Percentiles rank a stretch among this genome's conserved stretches.
phyloP scores from a whole-genome alignment of 2,888 invertebrate genomes.

The Callimorpha dominula region DNA sequence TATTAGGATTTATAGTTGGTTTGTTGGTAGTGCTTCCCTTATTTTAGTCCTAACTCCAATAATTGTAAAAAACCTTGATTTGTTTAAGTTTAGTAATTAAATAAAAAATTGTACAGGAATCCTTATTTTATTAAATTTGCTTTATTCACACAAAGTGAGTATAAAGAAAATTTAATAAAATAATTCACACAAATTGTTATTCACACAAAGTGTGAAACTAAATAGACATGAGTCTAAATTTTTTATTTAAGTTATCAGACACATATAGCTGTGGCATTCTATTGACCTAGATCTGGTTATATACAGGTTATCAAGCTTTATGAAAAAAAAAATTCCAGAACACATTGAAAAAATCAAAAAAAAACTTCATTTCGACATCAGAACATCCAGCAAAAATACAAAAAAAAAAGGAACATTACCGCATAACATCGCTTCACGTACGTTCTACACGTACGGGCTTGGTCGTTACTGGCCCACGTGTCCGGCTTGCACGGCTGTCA shows the following conservation, averaged over 20 bases:
- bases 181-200: no score
- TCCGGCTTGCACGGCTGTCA: conserved; percentile 43
- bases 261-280: neutral
- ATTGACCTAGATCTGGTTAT: neutral
- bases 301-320: neutral
- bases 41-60: neutral
- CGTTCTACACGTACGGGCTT: conserved; percentile 41
- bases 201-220: neutral
- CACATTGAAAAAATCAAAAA: neutral
- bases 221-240: neutral
- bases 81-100: neutral
- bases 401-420: conserved; percentile 36
- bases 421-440: conserved; percentile 35
- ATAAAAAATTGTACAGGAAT: no score
- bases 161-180: no score
- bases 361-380: conserved; percentile 4
- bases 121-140: no score
- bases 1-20: no score
- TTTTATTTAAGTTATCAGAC: neutral
- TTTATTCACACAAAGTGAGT: neutral
- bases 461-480: conserved; percentile 52
- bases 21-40: neutral
- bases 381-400: conserved; percentile 14
- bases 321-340: neutral
- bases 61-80: neutral